phyloP scores from a whole-genome alignment of 1,140 invertebrate species.

The Gonioctena quinquepunctata region DNA sequence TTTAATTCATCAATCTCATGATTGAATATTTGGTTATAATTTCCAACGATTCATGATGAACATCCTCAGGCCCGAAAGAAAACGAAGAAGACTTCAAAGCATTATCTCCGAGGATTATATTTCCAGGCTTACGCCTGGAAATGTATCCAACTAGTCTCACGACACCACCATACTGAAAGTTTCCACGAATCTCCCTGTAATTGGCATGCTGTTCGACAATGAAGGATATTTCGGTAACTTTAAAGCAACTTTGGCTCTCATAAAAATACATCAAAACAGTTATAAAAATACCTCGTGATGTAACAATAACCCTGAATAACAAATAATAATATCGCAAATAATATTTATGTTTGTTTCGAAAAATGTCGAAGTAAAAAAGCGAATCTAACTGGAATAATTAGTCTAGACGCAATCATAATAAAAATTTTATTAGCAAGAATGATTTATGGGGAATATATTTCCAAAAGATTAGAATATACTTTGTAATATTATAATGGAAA shows the following conservation, averaged over 20 bases:
- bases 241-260: not conserved
- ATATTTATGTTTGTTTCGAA: not conserved
- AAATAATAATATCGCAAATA: not conserved
- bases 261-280: not conserved
- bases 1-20: too few relatives aligned
- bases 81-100: too few relatives aligned
- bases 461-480: not conserved
- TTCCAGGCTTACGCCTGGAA: too few relatives aligned
- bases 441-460: not conserved
- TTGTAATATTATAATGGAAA: not conserved
- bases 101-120: too few relatives aligned
- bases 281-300: conserved; percentile 8
- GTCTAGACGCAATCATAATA: conserved; percentile 9
- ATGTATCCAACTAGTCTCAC: not conserved
- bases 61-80: too few relatives aligned
- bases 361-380: not conserved
- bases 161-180: not conserved
- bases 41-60: too few relatives aligned
- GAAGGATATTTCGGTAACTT: not conserved
- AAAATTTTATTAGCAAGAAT: not conserved
- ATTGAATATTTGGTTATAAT: too few relatives aligned
- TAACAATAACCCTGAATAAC: conserved; percentile 1
- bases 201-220: not conserved
- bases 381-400: not conserved
- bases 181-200: not conserved